A percentile compares a stretch with the other conserved stretches of the same genome.
Conservation (phyloP, 2,797 vertebrate species). For the Poeciliopsis gracilis region DNA sequence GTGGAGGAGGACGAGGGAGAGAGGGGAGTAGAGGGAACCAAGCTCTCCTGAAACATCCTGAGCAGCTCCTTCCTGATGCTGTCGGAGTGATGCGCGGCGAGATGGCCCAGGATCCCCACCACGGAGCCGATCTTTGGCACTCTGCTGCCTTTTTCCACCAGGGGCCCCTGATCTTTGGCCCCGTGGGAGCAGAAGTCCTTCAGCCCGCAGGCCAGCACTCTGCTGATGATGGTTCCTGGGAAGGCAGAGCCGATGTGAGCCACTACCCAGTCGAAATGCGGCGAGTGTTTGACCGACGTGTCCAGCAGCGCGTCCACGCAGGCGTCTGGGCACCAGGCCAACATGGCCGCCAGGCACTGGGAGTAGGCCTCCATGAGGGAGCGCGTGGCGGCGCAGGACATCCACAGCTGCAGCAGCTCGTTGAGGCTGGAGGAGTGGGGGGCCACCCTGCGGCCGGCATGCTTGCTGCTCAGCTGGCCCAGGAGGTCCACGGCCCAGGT, state of each 20-base stretch:
- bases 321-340: slow-evolving; percentile 90
- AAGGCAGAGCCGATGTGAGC: slow-evolving; percentile 98
- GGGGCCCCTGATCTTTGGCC: slow-evolving; percentile 66
- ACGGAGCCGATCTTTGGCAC: slow-evolving; percentile 94
- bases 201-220: slow-evolving; percentile 92
- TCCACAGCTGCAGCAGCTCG: slow-evolving; percentile 94
- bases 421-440: slow-evolving; percentile 90
- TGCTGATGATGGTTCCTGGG: slow-evolving; percentile 93
- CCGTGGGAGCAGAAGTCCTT: slow-evolving; percentile 94
- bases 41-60: slow-evolving; percentile 92
- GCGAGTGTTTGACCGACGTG: slow-evolving; percentile 94
- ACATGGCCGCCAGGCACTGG: slow-evolving; percentile 92
- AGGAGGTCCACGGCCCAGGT: slow-evolving; percentile 94
- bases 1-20: slow-evolving; percentile 73
- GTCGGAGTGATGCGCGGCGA: slow-evolving; percentile 89
- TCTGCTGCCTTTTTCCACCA: slow-evolving; percentile 79
- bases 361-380: slow-evolving; percentile 94
- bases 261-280: slow-evolving; percentile 97
- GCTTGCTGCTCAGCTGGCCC: slow-evolving; percentile 94
- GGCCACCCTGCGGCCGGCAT: slow-evolving; percentile 86
- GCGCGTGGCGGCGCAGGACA: slow-evolving; percentile 90
- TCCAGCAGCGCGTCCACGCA: slow-evolving; percentile 94
- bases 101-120: slow-evolving; percentile 92
- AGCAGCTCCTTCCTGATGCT: slow-evolving; percentile 94
- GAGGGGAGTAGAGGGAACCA: slow-evolving; percentile 76